Percentiles rank a stretch among this genome's conserved stretches.
These are phyloP conservation scores for Melangyna quadrimaculata DNA, from an alignment of 2,888 invertebrate genomes.

Conservation along the genomic window DNA sequence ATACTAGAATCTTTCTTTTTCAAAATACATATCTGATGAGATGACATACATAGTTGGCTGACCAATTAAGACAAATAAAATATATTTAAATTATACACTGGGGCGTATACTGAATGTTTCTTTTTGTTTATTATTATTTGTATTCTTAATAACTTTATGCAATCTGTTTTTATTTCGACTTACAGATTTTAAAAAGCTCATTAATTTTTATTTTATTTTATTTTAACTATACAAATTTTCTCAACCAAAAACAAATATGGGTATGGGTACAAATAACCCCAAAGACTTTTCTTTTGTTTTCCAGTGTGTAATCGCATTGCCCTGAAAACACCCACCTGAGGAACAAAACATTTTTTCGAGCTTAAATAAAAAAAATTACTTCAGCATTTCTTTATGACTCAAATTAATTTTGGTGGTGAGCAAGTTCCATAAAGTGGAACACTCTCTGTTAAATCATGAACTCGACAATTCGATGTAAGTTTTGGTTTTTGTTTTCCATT, in stretches of 20 bases:
- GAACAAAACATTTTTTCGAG: neutral
- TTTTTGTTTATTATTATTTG: neutral
- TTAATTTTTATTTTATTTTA: no score
- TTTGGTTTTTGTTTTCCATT: conserved; percentile 50
- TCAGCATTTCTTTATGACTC: conserved; percentile 21
- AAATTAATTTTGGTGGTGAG: conserved; percentile 26
- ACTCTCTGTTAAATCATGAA: conserved; percentile 42
- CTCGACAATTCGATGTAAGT: conserved; percentile 61
- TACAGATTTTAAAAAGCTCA: no score
- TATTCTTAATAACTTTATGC: neutral
- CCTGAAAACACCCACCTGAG: neutral
- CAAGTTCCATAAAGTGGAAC: conserved; percentile 45
- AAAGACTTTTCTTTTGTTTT: neutral
- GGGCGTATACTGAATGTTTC: neutral
- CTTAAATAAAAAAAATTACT: conserved; percentile 23
- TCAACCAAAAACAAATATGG: neutral
- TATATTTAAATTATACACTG: no score
- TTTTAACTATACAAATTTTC: no score
- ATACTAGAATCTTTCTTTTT: no score
- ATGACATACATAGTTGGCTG: no score
- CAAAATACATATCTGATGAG: no score
- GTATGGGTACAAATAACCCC: neutral
- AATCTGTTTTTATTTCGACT: neutral
- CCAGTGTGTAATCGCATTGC: neutral
- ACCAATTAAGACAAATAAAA: no score